Base-by-base conservation (phyloP, 2,888 invertebrate genomes). In the Hemithea aestivaria region DNA sequence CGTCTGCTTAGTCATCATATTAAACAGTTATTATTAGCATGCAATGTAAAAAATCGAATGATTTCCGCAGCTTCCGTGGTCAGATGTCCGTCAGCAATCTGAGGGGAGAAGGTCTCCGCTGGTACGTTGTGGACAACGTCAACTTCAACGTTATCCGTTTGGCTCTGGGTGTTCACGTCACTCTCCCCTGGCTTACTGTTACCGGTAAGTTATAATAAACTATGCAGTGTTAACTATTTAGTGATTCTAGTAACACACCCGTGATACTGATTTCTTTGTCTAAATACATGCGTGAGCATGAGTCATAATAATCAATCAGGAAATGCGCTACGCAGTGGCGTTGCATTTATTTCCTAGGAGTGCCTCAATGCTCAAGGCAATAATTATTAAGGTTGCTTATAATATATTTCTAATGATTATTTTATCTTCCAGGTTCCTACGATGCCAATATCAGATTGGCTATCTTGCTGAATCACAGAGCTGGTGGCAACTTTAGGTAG, bases 401-500 rank as follows among this genome's bases (percentile, higher is more conserved):
- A 16, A 16, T n/a, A n/a, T n/a, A n/a, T n/a, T n/a, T n/a, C n/a
- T n/a, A n/a, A 30, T 4, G 10, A 22, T 27, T 27, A 8, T 37
- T 26, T 38, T 51, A 53, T 22, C 7, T 45, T 40, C 9, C 51
- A 76, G 76, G 75, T 25, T 37, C 12, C 2, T 76, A 76, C 45
- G 64, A 68, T 2, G 65, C 70, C 11, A 35, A 46, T n/a, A 69
- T 70, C 7, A 53, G 62, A 36, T 6, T 74, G 2, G 59, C 55
- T 0, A 8, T 63, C 5, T 1, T 70, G 11, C 16, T 71, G 6
- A 55, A 31, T 0, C 73, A 74, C 38, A 54, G 22, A 2, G 71
- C 76, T 31, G 63, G 62, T 1, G 75, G 75, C 16, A 56, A 62
- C 33, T 65, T 66, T 51, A 70, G 72, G 76, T 73, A 53, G 20